A percentile compares a stretch with the other conserved stretches of the same genome.
These are phyloP conservation scores for Psilopogon haemacephalus DNA, from an alignment of 2,113 vertebrate genomes.

Conservation along the genomic window DNA sequence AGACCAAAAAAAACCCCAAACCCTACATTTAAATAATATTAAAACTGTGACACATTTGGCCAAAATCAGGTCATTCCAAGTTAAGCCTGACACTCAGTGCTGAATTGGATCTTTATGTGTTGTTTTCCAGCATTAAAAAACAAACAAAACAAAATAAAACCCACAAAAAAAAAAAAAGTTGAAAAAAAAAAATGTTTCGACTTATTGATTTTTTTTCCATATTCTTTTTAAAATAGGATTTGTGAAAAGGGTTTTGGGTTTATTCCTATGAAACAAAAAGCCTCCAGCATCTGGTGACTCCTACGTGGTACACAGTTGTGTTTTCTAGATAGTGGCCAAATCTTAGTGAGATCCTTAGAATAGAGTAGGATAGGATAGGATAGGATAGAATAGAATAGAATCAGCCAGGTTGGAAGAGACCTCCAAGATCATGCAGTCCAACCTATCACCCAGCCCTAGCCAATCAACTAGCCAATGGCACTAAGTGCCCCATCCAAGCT, in stretches of 20 bases:
- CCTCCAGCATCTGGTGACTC: neutral
- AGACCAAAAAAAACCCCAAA: neutral
- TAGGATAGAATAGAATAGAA: too few relatives aligned
- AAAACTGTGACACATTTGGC: slow-evolving; percentile 2
- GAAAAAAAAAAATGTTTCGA: neutral
- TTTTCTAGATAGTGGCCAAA: neutral
- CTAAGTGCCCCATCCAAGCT: too few relatives aligned
- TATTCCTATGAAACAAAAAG: neutral
- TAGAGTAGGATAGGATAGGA: too few relatives aligned
- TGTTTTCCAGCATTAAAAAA: neutral
- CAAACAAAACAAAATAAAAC: too few relatives aligned
- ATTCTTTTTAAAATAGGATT: neutral
- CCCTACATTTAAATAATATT: slow-evolving; percentile 20
- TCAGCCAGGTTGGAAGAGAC: too few relatives aligned
- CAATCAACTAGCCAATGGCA: too few relatives aligned
- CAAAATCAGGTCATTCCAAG: slow-evolving; percentile 36
- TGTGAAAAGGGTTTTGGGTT: neutral
- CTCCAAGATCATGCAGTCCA: too few relatives aligned
- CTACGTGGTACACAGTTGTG: neutral
- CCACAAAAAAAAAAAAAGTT: neutral
- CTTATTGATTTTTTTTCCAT: neutral
- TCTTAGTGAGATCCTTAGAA: neutral
- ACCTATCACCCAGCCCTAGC: too few relatives aligned
- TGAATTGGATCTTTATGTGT: neutral
- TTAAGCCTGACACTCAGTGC: neutral